Evolutionary conservation across 2,113 vertebrate genomes (phyloP), one percentile per base, ranked within the genome.

Genomic region (Hemiscyllium ocellatum): DNA sequence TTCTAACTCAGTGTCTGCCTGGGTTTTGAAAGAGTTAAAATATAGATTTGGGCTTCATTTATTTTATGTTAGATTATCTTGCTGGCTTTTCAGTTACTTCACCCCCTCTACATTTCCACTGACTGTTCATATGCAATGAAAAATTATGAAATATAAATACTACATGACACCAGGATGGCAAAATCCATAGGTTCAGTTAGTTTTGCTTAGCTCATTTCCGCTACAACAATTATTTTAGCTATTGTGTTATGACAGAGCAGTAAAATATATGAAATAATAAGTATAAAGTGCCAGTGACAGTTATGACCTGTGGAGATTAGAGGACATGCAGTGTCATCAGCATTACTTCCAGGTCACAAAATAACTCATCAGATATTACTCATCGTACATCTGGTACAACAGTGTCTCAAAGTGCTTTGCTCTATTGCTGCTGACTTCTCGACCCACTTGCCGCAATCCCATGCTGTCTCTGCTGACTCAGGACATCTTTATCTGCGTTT

Each of bases 241-340:
- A 93, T 68, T 93, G 66, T 93, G 66, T 93, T 93, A 37, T 66
- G 89, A 93, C 61, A 66, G 6, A 37, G 61, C 89, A 93, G 66
- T 93, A 93, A 93, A 93, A 65, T 37, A 93, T 66, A 66, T 93
- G 89, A 93, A 93, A 93, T 93, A 93, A 93, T 93, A 66, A 93
- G 89, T 93, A 93, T 66, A 93, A 93, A 93, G 66, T 91, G 61
- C 61, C n/a, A 66, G 89, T 68, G 89, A 93, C 89, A 93, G 61
- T 93, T 93, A 93, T 93, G 89, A 93, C 89, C 61, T 22, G 89
- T 65, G 89, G 61, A 93, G 89, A 93, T 66, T 93, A 93, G 89
- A 93, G 89, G 89, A 93, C 89, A 93, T 93, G 89, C 89, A 93
- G 65, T 93, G 61, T 93, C 89, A 93, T 93, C 89, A 93, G 66